Percentiles rank a stretch among this genome's conserved stretches.
Evolutionary conservation across 2,797 vertebrate genomes (phyloP).

Genomic region (Ctenopoma multispine): DNA sequence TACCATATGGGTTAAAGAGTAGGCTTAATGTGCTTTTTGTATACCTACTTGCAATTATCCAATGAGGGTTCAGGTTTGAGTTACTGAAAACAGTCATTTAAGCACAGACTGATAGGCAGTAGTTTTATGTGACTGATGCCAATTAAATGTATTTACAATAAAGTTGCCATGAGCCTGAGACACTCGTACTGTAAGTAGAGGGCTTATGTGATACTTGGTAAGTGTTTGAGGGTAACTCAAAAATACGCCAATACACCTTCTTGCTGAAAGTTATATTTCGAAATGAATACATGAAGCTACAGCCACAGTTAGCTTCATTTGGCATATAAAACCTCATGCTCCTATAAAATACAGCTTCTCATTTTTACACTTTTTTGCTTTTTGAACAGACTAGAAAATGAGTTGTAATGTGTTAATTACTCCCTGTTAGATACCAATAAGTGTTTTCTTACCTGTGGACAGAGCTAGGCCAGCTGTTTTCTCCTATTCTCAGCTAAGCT

Average conservation of each 20-base stretch:
- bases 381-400: too few relatives aligned
- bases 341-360: too few relatives aligned
- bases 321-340: too few relatives aligned
- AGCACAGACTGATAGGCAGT: slow-evolving; percentile 24
- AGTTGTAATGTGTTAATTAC: too few relatives aligned
- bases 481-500: too few relatives aligned
- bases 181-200: neutral
- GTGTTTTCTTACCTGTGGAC: too few relatives aligned
- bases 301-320: too few relatives aligned
- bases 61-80: slow-evolving; percentile 36
- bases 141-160: slow-evolving; percentile 38
- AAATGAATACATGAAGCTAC: too few relatives aligned
- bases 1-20: slow-evolving; percentile 53
- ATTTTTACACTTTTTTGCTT: too few relatives aligned
- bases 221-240: slow-evolving; percentile 22
- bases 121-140: slow-evolving; percentile 26
- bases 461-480: too few relatives aligned
- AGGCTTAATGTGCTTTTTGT: slow-evolving; percentile 45
- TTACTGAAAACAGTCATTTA: slow-evolving; percentile 36
- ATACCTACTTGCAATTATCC: slow-evolving; percentile 52
- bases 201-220: neutral
- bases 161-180: slow-evolving; percentile 30
- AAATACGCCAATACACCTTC: neutral
- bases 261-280: neutral
- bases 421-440: too few relatives aligned